Base-by-base conservation (phyloP, 2,113 vertebrate species). In the Tiliqua scincoides region DNA sequence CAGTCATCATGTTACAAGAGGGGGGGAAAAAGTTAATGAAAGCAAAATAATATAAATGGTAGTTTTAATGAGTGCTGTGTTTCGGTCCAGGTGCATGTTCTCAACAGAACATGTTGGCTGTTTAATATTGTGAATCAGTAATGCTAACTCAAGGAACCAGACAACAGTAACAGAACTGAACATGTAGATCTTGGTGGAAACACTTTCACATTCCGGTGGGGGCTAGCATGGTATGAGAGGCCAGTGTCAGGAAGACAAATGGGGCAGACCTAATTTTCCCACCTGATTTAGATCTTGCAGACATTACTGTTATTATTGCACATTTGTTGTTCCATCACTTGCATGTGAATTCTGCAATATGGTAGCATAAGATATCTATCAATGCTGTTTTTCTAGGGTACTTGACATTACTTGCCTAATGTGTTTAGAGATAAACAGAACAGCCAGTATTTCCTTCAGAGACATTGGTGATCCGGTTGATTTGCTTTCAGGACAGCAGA, bases 231-330 rank as follows among this genome's bases (percentile, higher is more conserved):
- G 89, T 61, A 76, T 17, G 0, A 54, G 35, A 18, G 70, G 88
- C 91, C 43, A 48, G 43, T 48, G 43, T 48, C 43, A 48, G 43
- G 43, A 48, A 48, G 43, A 48, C 43, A 5, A 48, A 48, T 48
- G 43, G 43, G 43, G 43, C 87, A 12, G 30, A 84, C 43, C 87
- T 88, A 87, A 82, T 59, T 93, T 78, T 97, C 97, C 96, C 94
- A 94, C 96, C 95, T 93, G 94, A 79, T 94, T 97, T 96, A 96
- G 94, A 94, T 90, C 91, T 87, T 79, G 90, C 91, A 92, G 40
- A 54, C 78, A 1, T 89, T 82, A 63, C 80, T 54, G 77, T n/a
- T n/a, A 54, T 65, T 91, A 67, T 80, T 37, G 20, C 89, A 89
- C 92, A 1, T 82, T 87, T 78, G 93, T 75, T 90, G 84, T 87